Percentiles rank a stretch among this genome's conserved stretches.
Conservation (phyloP, 2,797 vertebrate genomes). For the Champsocephalus gunnari region DNA sequence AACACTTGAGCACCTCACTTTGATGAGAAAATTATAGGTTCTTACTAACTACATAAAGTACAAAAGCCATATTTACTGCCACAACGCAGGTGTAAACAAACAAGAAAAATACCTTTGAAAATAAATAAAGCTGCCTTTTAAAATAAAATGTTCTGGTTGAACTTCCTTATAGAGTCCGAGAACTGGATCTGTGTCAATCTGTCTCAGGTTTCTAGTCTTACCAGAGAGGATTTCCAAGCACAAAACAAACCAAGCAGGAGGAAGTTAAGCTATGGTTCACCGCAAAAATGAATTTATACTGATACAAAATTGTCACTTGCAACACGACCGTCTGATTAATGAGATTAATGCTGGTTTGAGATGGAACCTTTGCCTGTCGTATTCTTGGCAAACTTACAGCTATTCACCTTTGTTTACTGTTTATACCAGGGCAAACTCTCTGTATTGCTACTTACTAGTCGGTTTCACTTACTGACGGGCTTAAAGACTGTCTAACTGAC, state of each 20-base stretch:
- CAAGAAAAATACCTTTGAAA: background rate
- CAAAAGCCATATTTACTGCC: no score
- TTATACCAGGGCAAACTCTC: background rate
- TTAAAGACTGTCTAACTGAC: conserved; percentile 3
- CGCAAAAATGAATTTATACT: background rate
- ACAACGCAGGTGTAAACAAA: background rate
- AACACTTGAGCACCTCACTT: background rate
- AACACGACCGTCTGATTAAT: conserved; percentile 1
- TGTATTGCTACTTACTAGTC: background rate
- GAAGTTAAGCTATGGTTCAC: conserved; percentile 3
- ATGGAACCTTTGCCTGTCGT: background rate
- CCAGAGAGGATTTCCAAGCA: conserved; percentile 3
- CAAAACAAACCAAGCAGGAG: background rate
- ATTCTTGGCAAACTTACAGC: conserved; percentile 2
- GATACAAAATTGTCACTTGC: background rate
- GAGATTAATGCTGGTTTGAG: background rate
- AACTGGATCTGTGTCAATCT: background rate
- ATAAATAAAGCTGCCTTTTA: background rate
- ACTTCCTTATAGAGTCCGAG: background rate
- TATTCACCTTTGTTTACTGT: conserved; percentile 4
- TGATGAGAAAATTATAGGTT: background rate
- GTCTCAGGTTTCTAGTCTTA: conserved; percentile 5
- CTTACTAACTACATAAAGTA: background rate
- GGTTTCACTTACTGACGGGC: conserved; percentile 24
- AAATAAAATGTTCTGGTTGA: conserved; percentile 5